Evolutionary conservation across 2,113 vertebrate genomes (phyloP).

Genomic region (Micromys minutus): DNA sequence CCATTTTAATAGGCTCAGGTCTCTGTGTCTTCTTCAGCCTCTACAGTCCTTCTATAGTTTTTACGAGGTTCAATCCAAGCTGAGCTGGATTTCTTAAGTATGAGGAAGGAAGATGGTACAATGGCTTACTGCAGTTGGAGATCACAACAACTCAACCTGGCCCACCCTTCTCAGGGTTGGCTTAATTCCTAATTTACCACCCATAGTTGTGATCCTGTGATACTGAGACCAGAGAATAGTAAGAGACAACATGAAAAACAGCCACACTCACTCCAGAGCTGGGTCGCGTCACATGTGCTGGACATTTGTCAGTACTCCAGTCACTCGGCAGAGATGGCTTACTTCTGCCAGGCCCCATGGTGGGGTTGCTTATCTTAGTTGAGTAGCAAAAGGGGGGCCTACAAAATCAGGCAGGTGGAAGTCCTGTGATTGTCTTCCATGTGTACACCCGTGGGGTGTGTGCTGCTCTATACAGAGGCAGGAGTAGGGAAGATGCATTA

Average conservation of each 20-base stretch:
- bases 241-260: not conserved
- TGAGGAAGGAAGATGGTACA: not conserved
- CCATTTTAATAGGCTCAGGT: not conserved
- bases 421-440: not conserved
- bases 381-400: not conserved
- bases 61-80: not conserved
- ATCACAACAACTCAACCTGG: not conserved
- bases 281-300: not conserved
- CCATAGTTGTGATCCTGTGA: not conserved
- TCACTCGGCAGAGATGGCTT: not conserved
- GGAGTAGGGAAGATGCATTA: not conserved
- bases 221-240: not conserved
- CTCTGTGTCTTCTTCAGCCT: not conserved
- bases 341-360: not conserved
- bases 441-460: accelerated
- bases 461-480: not conserved
- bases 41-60: not conserved
- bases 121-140: not conserved
- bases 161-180: not conserved
- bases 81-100: conserved; percentile 32
- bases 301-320: not conserved
- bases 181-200: not conserved
- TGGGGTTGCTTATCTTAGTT: not conserved
- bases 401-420: not conserved
- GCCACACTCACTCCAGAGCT: not conserved